Evolutionary conservation across 2,888 invertebrate species (phyloP), one percentile per base, ranked within the genome.

Genomic region (Synanthedon vespiformis): DNA sequence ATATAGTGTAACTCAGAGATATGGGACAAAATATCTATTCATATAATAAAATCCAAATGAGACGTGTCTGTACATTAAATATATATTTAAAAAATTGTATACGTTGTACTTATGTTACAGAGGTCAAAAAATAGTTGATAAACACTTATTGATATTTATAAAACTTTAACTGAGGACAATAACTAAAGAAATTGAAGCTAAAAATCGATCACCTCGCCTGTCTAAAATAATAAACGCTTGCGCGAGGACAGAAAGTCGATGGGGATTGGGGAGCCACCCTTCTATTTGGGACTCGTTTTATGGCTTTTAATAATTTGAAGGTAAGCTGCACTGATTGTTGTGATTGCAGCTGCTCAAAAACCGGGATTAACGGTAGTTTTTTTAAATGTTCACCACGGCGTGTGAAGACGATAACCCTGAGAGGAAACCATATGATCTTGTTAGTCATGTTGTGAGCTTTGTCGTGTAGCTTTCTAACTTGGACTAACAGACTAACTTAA

Each of bases 291-390:
- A 82, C 82, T 81, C 83, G 85, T 85, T 85, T 87, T 85, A 87
- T 80, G 79, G 83, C 82, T 83, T 86, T 87, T 85, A 83, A 86
- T 81, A 85, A 85, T 85, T 82, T 81, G 76, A 75, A 63, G 67
- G 76, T 80, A 82, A 84, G 83, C 83, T 80, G 78, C 83, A 80
- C 72, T 81, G 86, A 87, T 86, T 86, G 85, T 80, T 73, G 63
- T 61, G 64, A 61, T 63, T 65, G 80, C 86, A 85, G 86, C 86
- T 87, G 86, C 78, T 76, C 66, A 66, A 70, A 73, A 64, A 71
- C 67, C 62, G 63, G 72, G 82, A 80, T 83, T 80, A 80, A 73
- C 66, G 63, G 72, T 67, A 72, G 63, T 64, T 74, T 74, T 65
- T 62, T 65, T 66, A 72, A 11, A 67, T 66, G 61, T 65, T 67